Percentiles rank a stretch among this genome's conserved stretches.
phyloP scores from a whole-genome alignment of 2,888 invertebrate genomes.

The Hololepta plana region DNA sequence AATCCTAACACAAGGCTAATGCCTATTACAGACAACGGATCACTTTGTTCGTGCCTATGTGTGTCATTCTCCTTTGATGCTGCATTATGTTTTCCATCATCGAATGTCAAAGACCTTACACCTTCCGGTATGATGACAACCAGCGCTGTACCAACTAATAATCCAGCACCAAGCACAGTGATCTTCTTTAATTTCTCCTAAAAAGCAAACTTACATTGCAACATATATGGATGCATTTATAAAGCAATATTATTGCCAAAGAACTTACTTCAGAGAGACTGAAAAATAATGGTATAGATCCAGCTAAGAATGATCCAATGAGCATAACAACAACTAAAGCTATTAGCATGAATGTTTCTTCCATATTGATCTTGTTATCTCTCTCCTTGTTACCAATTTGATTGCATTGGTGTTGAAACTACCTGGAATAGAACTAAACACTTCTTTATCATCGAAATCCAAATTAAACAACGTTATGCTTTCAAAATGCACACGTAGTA shows the following conservation, averaged over 20 bases:
- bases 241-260: slow-evolving; percentile 1
- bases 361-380: slow-evolving; percentile 39
- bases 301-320: slow-evolving; percentile 87
- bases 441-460: too few relatives aligned
- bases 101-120: slow-evolving; percentile 52
- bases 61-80: too few relatives aligned
- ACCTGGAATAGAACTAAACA: too few relatives aligned
- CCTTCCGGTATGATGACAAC: slow-evolving; percentile 99
- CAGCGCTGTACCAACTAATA: slow-evolving; percentile 91
- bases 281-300: slow-evolving; percentile 86
- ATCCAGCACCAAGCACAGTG: slow-evolving; percentile 90
- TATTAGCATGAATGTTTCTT: slow-evolving; percentile 67
- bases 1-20: slow-evolving; percentile 88
- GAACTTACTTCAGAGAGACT: slow-evolving; percentile 77
- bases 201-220: slow-evolving; percentile 11
- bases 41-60: slow-evolving; percentile 26
- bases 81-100: too few relatives aligned
- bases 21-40: slow-evolving; percentile 72
- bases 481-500: too few relatives aligned
- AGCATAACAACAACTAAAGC: slow-evolving; percentile 84
- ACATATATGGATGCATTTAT: slow-evolving; percentile 1
- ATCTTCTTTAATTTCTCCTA: slow-evolving; percentile 88
- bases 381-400: too few relatives aligned
- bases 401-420: too few relatives aligned
- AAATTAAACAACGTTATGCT: too few relatives aligned